Base-by-base conservation (phyloP, 2,113 vertebrate genomes). In the Dicerorhinus sumatrensis region DNA sequence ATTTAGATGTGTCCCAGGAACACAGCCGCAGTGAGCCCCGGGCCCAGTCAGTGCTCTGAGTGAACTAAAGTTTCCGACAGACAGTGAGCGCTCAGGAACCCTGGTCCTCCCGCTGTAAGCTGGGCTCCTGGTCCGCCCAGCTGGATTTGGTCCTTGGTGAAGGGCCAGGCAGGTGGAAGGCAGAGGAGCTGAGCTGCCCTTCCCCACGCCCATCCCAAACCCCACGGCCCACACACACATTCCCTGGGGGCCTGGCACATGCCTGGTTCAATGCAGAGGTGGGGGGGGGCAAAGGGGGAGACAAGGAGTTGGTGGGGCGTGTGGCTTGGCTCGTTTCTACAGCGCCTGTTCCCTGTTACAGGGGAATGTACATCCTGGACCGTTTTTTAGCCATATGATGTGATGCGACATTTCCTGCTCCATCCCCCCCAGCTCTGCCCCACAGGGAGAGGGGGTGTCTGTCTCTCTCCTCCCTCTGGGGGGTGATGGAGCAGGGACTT, bases 81-180 rank as follows among this genome's bases (percentile, higher is more conserved):
- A 17, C 5, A 2, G 6, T 4, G 2, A 4, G 39, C 4, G 17
- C 54, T 25, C 12, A 62, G 73, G 25, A 79, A 11, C 1, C 0
- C 5, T 6, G 20, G 31, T 27, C 17, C 21, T 16, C 31, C 73
- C 13, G 31, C 65, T 16, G 17, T 25, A 54, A 7, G 17, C 27
- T 31, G 39, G 48, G 29, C 12, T 58, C 46, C 65, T 21, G 13
- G 13, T 14, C 25, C 21, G 9, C n/a, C 33, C 70, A 31, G 8
- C n/a, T 65, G 67, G 36, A 33, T 29, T 16, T 27, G 46, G 48
- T 54, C 20, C 27, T 39, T 21, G 33, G 56, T 23, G 76, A 67
- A 67, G 31, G 51, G 62, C 21, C 25, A 56, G 54, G 73, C 25
- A 51, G 65, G 29, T 12, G 33, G 67, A 29, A 7, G 0, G 14